Evolutionary conservation across 1,140 invertebrate genomes (phyloP), one percentile per base, ranked within the genome.

Genomic region (Tetramorium parvispinum): DNA sequence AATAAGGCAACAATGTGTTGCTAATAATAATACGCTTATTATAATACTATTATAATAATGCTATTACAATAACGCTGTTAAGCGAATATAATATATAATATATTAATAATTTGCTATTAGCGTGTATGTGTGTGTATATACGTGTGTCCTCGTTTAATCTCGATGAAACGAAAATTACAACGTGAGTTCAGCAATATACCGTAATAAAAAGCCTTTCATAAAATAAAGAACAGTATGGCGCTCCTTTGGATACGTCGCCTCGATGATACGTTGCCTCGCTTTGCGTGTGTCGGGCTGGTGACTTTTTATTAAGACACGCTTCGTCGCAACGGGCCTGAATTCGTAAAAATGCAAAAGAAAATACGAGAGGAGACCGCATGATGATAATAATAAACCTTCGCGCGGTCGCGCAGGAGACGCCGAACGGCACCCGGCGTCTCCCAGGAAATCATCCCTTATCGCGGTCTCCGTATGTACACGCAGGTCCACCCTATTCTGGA

Each of bases 391-490:
- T 24, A 68, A 68, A 55, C 13, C 32, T n/a, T 16, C 13, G 18
- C 27, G 16, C 18, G n/a, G 3, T 11, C 37, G n/a, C 13, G 8
- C 13, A 43, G 7, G 16, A 43, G n/a, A 51, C 3, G 24, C n/a
- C 27, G 27, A 66, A 66, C 24, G 11, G 7, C 7, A 78, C 16
- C n/a, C n/a, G 18, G 18, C 40, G 63, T 81, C 78, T 81, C 63
- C 24, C 78, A 55, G 63, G 49, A 81, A 55, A 55, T 81, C 78
- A 81, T 81, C 32, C 24, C 32, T 68, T 68, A 70, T 55, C 63
- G 32, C 16, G 10, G 10, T n/a, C 43, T 37, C n/a, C 68, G n/a
- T 59, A 13, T 24, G 11, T 18, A 13, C 24, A 53, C 37, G 66
- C 40, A 16, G 13, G 16, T 82, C 18, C 21, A 3, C 3, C 55